Base-by-base conservation (phyloP, 1,140 invertebrate genomes). In the Trichonephila inaurata region DNA sequence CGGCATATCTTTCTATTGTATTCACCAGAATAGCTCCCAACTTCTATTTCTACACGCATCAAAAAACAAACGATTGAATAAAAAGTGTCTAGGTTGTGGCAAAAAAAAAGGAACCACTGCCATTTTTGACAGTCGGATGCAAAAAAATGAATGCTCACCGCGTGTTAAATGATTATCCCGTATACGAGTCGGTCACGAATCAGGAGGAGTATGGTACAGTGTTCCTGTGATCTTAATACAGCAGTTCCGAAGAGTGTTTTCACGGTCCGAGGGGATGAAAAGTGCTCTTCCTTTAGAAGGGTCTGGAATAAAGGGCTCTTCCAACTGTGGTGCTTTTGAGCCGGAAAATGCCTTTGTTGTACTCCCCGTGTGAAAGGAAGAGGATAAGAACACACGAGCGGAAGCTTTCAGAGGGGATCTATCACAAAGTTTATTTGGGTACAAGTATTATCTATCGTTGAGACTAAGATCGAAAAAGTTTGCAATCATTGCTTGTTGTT, bases 361-460 rank as follows among this genome's bases (percentile, higher is more conserved):
- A 8, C 51, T 28, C 64, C 72, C 69, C 89, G 89, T 91, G 89
- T 82, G 89, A 91, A 91, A 91, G 89, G 89, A 91, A 91, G 89
- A 91, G 77, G 69, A 40, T 61, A 82, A 58, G 83, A 61, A 91
- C 69, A 28, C 89, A 91, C 89, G 89, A 91, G 89, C 89, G 89
- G 89, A 91, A 91, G 89, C 19, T 82, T 28, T n/a, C 1, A 16
- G 8, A 33, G 58, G 89, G 89, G 88, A 91, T 58, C n/a, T 14
- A 5, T 3, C 60, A 91, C 89, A 82, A 91, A 62, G 21, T 85
- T 85, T 58, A 58, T 85, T 51, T 60, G 2, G 82, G 21, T 21
- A n/a, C 10, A 60, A 85, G 19, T 21, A 58, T 24, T 85, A 58
- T 58, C 82, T 24, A 60, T 12, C 12, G 58, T 14, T 85, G 0